Conservation (phyloP, 2,113 vertebrate species). For the Podilymbus podiceps region DNA sequence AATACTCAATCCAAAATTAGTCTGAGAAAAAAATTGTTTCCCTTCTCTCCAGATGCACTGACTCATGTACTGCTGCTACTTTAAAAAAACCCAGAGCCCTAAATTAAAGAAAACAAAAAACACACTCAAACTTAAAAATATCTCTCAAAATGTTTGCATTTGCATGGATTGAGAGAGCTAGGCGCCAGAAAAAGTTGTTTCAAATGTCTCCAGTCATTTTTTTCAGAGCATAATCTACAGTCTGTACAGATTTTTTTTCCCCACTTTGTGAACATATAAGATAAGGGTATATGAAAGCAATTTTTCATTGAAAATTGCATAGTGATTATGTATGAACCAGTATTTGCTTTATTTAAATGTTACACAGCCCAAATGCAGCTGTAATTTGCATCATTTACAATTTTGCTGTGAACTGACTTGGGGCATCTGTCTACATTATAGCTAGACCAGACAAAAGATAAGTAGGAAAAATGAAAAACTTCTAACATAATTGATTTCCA, state of each 20-base stretch:
- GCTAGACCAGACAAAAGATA: not conserved
- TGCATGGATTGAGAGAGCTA: not conserved
- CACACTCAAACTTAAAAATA: not conserved
- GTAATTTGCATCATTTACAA: conserved; percentile 53
- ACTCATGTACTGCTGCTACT: not conserved
- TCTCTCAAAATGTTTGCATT: conserved; percentile 44
- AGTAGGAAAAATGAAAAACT: conserved; percentile 51
- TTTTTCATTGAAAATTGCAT: not conserved
- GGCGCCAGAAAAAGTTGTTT: not conserved
- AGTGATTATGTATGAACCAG: not conserved
- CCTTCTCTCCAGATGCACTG: not conserved
- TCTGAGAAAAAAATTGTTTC: not conserved
- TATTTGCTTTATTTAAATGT: conserved; percentile 17
- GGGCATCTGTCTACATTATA: conserved; percentile 30
- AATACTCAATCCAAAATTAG: not conserved
- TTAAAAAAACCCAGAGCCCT: not conserved
- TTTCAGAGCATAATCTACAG: not conserved
- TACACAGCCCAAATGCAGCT: conserved; percentile 4
- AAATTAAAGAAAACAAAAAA: not conserved
- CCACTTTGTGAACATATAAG: not conserved
- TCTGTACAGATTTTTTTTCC: not conserved
- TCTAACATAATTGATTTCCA: conserved; percentile 26
- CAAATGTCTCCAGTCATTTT: conserved; percentile 3
- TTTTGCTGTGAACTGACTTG: conserved; percentile 4
- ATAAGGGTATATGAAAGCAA: conserved; percentile 6